Base-by-base conservation (phyloP, 2,888 invertebrate genomes). In the Leptura quadrifasciata region DNA sequence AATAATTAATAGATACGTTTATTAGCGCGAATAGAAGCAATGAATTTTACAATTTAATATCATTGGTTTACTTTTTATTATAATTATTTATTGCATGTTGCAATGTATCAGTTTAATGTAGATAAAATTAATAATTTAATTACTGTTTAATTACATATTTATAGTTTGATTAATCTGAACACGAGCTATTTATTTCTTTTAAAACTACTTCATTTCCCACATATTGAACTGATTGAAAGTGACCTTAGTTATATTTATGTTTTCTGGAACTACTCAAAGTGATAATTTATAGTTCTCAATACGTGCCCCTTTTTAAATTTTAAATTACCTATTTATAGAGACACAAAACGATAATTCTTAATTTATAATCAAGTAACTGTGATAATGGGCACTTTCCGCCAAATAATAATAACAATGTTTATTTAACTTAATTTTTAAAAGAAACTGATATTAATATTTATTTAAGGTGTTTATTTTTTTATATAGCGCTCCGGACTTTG, bases 301-400 rank as follows among this genome's bases (percentile, higher is more conserved):
- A 74, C 74, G 74, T 74, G 74, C 55, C 68, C 61, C n/a, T 60
- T 21, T 55, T 17, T 52, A 20, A n/a, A 27, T n/a, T 71, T 4
- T 61, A 47, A 47, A 61, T 61, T 52, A 31, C 24, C 54, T 61
- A 24, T 68, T 54, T 61, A 67, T 69, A 61, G 55, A 68, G 54
- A 63, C 35, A 47, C 68, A 31, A 54, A 55, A 69, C 68, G 35
- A 74, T 74, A 54, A 74, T 57, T 74, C 54, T 67, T 63, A 55
- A 61, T 61, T 68, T 54, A 60, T 61, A 47, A 55, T 55, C 65
- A 47, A 58, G 24, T 47, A 47, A 31, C 0, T 31, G 27, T 21
- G 24, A 12, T 18, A 72, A 54, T 35, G n/a, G 35, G 12, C 3
- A 55, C 54, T 63, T 72, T 55, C 52, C 31, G 27, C 12, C 52